A percentile compares a stretch with the other conserved stretches of the same genome.
These are phyloP conservation scores for Quadroppia sp. DNA, from an alignment of 2,888 invertebrate species.

Conservation along the genomic window DNA sequence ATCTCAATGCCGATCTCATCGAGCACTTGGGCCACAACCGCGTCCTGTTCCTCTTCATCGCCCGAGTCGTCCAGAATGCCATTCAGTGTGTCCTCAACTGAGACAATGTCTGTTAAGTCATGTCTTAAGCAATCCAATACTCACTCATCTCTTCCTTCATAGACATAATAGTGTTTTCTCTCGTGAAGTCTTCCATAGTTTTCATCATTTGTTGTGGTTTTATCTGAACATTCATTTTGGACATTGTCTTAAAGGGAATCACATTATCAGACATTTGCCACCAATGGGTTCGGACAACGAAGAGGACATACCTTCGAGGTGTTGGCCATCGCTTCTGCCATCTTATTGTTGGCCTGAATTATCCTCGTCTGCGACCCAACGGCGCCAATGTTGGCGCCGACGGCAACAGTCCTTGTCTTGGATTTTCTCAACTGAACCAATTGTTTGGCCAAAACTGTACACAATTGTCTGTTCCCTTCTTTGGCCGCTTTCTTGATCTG, in stretches of 20 bases:
- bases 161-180: slow-evolving; percentile 80
- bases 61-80: slow-evolving; percentile 82
- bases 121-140: slow-evolving; percentile 50
- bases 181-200: slow-evolving; percentile 76
- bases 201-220: slow-evolving; percentile 77
- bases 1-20: slow-evolving; percentile 91
- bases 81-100: slow-evolving; percentile 84
- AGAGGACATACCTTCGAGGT: slow-evolving; percentile 63
- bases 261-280: no score
- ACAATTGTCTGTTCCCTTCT: slow-evolving; percentile 78
- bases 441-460: slow-evolving; percentile 71
- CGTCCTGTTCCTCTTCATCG: slow-evolving; percentile 82
- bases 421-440: slow-evolving; percentile 80
- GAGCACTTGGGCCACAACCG: slow-evolving; percentile 81
- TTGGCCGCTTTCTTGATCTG: slow-evolving; percentile 86
- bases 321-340: slow-evolving; percentile 80
- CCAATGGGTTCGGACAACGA: neutral
- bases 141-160: slow-evolving; percentile 94
- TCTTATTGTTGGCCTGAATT: slow-evolving; percentile 81
- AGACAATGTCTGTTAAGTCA: slow-evolving; percentile 44
- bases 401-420: slow-evolving; percentile 73
- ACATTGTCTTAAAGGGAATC: slow-evolving; percentile 64
- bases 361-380: slow-evolving; percentile 76
- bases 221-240: slow-evolving; percentile 77
- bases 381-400: slow-evolving; percentile 71